Base-by-base conservation (phyloP, 2,888 invertebrate genomes). In the Leucoma salicis region DNA sequence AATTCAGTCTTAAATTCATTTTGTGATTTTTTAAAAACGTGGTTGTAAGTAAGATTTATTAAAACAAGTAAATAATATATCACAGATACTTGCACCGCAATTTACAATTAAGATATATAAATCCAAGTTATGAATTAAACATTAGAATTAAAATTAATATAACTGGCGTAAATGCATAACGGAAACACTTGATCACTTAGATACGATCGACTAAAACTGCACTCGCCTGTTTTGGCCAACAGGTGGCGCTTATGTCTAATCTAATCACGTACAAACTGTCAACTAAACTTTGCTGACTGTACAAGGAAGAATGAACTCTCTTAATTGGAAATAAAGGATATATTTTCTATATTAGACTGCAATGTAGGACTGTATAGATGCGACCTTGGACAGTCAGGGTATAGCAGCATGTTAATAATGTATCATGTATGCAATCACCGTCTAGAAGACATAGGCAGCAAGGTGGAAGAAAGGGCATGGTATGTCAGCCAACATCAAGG, bases 401-500 rank as follows among this genome's bases (percentile, higher is more conserved):
- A 78, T 73, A 67, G 76, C 73, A 78, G 83, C 84, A 86, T 86
- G 83, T 80, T 84, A 85, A 86, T 83, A 78, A 73, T 63, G 64
- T 70, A 82, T 85, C 82, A 78, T 63, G 84, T 84, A 85, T 83
- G 83, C 86, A 82, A 78, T 81, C 83, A 74, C 71, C 79, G 82
- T 85, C 62, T 77, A 70, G 81, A 82, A 85, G 82, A 84, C 78
- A 78, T 82, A 79, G 76, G 63, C 76, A 78, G 77, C 81, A 82
- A 84, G 82, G 87, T 86, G 82, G 87, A 88, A 81, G 82, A 82
- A 88, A 88, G 86, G 86, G 82, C 87, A 84, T 78, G 82, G 82
- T 78, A 83, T 84, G 83, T 78, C 78, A 82, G 74, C 59, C 68
- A 68, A 46, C 44, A 47, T 68, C 82, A 85, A 87, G 85, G 86